Base-by-base conservation (phyloP, 2,888 invertebrate genomes). In the Agrochola lychnidis region DNA sequence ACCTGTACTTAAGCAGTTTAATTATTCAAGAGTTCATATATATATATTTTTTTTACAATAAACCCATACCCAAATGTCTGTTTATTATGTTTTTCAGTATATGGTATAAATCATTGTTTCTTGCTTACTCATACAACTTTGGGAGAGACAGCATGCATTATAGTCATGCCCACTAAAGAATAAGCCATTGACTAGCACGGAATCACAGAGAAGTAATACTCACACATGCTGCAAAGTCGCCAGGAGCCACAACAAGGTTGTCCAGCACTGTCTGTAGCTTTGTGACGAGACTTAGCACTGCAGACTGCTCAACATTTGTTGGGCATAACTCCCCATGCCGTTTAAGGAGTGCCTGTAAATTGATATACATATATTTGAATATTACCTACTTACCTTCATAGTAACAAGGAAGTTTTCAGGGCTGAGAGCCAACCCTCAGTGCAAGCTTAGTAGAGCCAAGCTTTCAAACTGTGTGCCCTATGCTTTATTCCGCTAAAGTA, bases 231-330 rank as follows among this genome's bases (percentile, higher is more conserved):
- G 98, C 99, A 92, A 99, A 99, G 82, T 98, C 98, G 51, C 99
- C 99, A 0, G 99, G 99, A 0, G 99, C 98, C 0, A 99, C 98
- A 19, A 99, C 99, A 51, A 99, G 96, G 93, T 99, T 99, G 92
- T 99, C 99, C 77, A 99, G 96, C 48, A 99, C 99, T 2, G 98
- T 98, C 93, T 99, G 99, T 25, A 99, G 98, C 95, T 99, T 99
- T 1, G 99, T 99, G 63, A 99, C 99, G 40, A 99, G 97, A 94
- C 99, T 99, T 57, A 99, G 97, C 73, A 99, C 98, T 0, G 99
- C 98, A 0, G 99, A 98, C 95, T 99, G 99, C 90, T 99, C 99
- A 5, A 98, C 97, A 0, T 99, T 97, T 0, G 98, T 98, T 0
- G 99, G 99, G 68, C 99, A 99, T 81, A 99, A 97, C 93, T 99